Evolutionary conservation across 2,113 vertebrate genomes (phyloP).

Genomic region (Glaucidium brasilianum): DNA sequence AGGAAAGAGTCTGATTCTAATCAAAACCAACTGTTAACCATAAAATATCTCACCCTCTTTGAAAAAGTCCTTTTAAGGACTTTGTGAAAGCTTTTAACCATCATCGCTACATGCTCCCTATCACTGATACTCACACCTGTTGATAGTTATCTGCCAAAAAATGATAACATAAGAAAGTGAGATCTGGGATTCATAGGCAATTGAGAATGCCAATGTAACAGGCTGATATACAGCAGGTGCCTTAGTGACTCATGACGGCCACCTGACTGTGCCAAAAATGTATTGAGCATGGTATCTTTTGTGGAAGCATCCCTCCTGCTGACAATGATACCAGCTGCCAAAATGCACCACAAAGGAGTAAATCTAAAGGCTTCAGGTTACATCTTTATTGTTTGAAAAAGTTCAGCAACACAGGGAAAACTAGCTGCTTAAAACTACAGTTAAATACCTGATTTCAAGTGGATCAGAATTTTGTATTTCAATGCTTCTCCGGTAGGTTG

Average conservation of each 20-base stretch:
- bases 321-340: neutral
- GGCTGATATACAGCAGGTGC: slow-evolving; percentile 44
- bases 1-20: slow-evolving; percentile 16
- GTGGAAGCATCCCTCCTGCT: neutral
- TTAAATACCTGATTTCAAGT: neutral
- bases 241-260: neutral
- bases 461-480: neutral
- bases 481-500: neutral
- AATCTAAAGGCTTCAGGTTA: neutral
- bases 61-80: neutral
- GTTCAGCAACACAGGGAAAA: neutral
- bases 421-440: neutral
- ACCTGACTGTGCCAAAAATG: slow-evolving; percentile 36
- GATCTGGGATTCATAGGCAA: neutral
- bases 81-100: slow-evolving; percentile 6
- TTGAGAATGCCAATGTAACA: slow-evolving; percentile 3
- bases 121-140: slow-evolving; percentile 10
- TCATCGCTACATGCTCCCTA: neutral
- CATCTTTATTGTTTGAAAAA: neutral
- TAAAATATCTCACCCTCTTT: neutral
- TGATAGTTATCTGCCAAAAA: neutral
- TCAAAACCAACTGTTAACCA: slow-evolving; percentile 7
- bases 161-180: neutral
- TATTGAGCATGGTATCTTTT: neutral
- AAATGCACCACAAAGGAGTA: neutral